A percentile compares a stretch with the other conserved stretches of the same genome.
phyloP scores from a whole-genome alignment of 1,140 invertebrate genomes.

The Halictus rubicundus region DNA sequence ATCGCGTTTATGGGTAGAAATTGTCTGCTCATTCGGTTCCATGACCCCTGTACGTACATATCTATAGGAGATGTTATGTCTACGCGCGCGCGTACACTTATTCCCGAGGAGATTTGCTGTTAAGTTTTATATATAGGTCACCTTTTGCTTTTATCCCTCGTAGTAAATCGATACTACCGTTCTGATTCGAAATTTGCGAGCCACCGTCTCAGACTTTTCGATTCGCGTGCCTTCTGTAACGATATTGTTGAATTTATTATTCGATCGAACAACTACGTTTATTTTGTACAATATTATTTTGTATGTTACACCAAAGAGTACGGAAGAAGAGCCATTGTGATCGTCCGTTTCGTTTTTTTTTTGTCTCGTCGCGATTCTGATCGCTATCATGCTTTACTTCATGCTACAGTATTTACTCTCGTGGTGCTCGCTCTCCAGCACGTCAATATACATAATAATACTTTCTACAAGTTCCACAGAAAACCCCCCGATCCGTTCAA shows the following conservation, averaged over 20 bases:
- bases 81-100: background rate
- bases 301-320: conserved; percentile 25
- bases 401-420: background rate
- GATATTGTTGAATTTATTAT: conserved; percentile 21
- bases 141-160: background rate
- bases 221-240: conserved; percentile 3
- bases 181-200: background rate
- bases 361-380: conserved; percentile 16
- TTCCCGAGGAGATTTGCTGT: background rate
- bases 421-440: background rate
- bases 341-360: conserved; percentile 19
- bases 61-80: background rate
- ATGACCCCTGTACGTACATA: background rate
- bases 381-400: conserved; percentile 2
- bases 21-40: background rate
- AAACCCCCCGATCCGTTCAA: background rate
- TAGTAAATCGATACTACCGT: background rate
- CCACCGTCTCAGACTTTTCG: background rate
- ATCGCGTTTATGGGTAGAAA: no score
- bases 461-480: background rate
- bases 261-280: background rate
- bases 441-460: background rate
- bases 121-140: background rate
- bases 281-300: conserved; percentile 10
- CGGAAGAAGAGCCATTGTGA: background rate